These are phyloP conservation scores for Marisa cornuarietis DNA, from an alignment of 1,140 invertebrate species.

Conservation along the genomic window DNA sequence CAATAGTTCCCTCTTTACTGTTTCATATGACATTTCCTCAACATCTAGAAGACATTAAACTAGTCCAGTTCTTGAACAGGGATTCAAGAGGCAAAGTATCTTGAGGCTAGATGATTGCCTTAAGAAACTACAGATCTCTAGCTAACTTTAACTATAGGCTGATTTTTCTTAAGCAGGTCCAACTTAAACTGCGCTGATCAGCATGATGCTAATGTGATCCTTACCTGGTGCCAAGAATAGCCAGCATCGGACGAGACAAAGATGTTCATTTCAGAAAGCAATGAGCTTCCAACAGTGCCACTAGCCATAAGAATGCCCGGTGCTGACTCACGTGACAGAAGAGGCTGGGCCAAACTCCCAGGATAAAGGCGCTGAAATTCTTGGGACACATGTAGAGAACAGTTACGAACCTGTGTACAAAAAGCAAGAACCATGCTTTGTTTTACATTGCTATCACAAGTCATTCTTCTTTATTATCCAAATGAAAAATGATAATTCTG, in stretches of 20 bases:
- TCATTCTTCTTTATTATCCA: neutral
- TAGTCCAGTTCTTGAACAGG: too few relatives aligned
- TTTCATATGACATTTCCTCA: too few relatives aligned
- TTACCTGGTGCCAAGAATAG: constrained; percentile 81
- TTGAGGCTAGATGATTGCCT: too few relatives aligned
- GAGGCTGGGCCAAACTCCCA: constrained; percentile 79
- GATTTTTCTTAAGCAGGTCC: too few relatives aligned
- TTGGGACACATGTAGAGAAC: constrained; percentile 87
- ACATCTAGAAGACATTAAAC: too few relatives aligned
- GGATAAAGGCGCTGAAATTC: constrained; percentile 85
- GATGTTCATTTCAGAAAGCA: constrained; percentile 80
- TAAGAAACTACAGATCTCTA: too few relatives aligned
- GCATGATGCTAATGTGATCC: neutral
- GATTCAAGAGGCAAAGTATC: too few relatives aligned
- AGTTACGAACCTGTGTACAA: constrained; percentile 69
- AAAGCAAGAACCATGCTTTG: constrained; percentile 5
- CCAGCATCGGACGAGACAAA: constrained; percentile 87
- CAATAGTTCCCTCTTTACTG: too few relatives aligned
- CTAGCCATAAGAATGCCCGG: constrained; percentile 89
- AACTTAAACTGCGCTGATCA: too few relatives aligned
- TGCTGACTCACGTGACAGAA: constrained; percentile 86
- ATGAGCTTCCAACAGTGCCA: constrained; percentile 75
- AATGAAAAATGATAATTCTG: neutral
- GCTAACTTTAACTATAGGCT: too few relatives aligned
- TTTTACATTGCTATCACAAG: neutral